Base-by-base conservation (phyloP, 2,888 invertebrate species). In the Eristalinus sepulchralis region DNA sequence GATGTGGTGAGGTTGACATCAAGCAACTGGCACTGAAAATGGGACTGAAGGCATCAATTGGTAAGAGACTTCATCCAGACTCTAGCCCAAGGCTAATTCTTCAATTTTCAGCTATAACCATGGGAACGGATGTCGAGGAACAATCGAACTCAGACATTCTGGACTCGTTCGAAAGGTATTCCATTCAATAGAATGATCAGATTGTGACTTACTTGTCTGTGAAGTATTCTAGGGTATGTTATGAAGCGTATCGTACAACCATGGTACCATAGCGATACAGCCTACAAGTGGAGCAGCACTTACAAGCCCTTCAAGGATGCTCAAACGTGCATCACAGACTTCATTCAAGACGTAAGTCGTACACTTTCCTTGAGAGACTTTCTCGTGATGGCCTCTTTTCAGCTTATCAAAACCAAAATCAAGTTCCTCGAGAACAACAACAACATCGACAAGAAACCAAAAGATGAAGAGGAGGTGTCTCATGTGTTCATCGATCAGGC, bases 1-100 rank as follows among this genome's bases (percentile, higher is more conserved):
- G 62, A 1, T 60, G 70, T 4, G 89, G 88, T 0, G 89, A 89
- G 73, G 75, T 88, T 20, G 88, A 91, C 64, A 55, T 91, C 4
- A 9, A 89, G 88, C n/a, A 27, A 27, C 11, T 22, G n/a, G 47
- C 31, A n/a, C 60, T 60, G 1, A 31, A 31, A n/a, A 17, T n/a
- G 31, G n/a, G 17, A 13, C 27, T 60, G 31, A 60, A 60, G n/a
- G 27, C 60, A 4, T 60, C 60, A 60, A n/a, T 27, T n/a, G 31
- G 60, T 60, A 47, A 47, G 47, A n/a, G 27, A 27, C 2, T 27
- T 27, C 27, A 27, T 3, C n/a, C 0, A 13, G n/a, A 47, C 6
- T 47, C 5, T 17, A 6, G 10, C 4, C 4, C 34, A 34, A 31
- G 2, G 3, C 9, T 47, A 5, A 47, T 47, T 17, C 6, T 17